Evolutionary conservation across 2,888 invertebrate species (phyloP).

Genomic region (Agrilus biguttatus): DNA sequence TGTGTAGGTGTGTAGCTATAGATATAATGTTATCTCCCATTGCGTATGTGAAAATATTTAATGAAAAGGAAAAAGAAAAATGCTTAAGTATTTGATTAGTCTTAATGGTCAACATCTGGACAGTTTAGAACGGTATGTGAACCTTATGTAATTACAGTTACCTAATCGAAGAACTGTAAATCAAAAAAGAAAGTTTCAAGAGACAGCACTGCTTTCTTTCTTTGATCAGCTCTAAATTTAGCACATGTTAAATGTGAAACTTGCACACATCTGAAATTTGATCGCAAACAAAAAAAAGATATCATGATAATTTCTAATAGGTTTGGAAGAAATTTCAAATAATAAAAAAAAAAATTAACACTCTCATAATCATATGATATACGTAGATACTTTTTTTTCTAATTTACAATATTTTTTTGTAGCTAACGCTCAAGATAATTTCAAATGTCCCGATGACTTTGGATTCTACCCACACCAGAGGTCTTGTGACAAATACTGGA

Average conservation of each 20-base stretch:
- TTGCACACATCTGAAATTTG: too few relatives aligned
- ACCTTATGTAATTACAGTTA: background rate
- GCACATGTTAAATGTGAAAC: too few relatives aligned
- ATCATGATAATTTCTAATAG: too few relatives aligned
- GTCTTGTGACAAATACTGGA: conserved; percentile 92
- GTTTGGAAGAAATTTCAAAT: too few relatives aligned
- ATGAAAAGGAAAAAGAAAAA: background rate
- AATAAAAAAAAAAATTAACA: too few relatives aligned
- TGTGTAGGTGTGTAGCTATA: too few relatives aligned
- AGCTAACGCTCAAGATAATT: conserved; percentile 66
- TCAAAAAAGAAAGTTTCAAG: background rate
- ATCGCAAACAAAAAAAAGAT: too few relatives aligned
- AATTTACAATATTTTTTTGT: conserved; percentile 10
- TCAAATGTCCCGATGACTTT: conserved; percentile 89
- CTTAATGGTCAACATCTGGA: too few relatives aligned
- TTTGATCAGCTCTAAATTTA: background rate
- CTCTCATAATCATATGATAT: too few relatives aligned
- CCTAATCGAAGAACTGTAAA: background rate
- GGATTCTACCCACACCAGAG: conserved; percentile 84
- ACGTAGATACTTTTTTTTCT: too few relatives aligned
- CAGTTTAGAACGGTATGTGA: background rate
- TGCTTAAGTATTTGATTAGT: too few relatives aligned
- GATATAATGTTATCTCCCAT: too few relatives aligned
- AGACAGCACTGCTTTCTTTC: background rate
- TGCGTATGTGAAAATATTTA: background rate